Conservation (phyloP, 2,113 vertebrate species). For the Nansenia antarctica region DNA sequence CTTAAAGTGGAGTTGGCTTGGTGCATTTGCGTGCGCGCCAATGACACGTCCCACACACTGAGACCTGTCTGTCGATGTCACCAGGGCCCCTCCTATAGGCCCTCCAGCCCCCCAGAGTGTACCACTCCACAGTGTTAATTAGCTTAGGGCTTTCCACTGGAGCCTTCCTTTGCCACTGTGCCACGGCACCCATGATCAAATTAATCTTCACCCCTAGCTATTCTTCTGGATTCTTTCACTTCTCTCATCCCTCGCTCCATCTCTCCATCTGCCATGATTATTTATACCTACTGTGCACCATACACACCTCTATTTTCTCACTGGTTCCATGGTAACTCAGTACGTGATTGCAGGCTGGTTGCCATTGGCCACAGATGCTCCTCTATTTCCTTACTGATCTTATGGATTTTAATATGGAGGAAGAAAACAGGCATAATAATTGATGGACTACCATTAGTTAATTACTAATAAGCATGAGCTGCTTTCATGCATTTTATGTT, state of each 20-base stretch:
- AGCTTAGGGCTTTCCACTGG: conserved; percentile 52
- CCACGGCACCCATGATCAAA: conserved; percentile 55
- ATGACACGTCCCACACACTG: too few species aligned
- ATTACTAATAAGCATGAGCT: too few species aligned
- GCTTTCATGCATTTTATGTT: too few species aligned
- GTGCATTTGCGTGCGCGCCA: too few species aligned
- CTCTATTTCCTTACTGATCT: not conserved
- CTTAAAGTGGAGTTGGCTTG: too few species aligned
- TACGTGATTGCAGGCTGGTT: not conserved
- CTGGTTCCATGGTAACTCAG: conserved; percentile 3
- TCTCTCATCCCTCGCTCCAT: conserved; percentile 7
- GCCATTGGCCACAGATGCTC: conserved; percentile 5
- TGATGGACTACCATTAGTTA: too few species aligned
- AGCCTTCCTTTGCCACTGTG: conserved; percentile 49
- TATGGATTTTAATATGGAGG: too few species aligned
- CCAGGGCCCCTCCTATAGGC: not conserved
- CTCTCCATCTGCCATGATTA: not conserved
- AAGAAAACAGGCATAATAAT: too few species aligned
- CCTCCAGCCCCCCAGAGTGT: not conserved
- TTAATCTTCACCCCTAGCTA: conserved; percentile 51
- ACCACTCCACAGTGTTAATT: conserved; percentile 52
- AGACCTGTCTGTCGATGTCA: not conserved
- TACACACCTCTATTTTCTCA: not conserved
- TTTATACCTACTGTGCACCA: not conserved
- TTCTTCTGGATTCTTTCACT: conserved; percentile 10